Evolutionary conservation across 2,113 vertebrate species (phyloP).

Genomic region (Ochotona princeps): DNA sequence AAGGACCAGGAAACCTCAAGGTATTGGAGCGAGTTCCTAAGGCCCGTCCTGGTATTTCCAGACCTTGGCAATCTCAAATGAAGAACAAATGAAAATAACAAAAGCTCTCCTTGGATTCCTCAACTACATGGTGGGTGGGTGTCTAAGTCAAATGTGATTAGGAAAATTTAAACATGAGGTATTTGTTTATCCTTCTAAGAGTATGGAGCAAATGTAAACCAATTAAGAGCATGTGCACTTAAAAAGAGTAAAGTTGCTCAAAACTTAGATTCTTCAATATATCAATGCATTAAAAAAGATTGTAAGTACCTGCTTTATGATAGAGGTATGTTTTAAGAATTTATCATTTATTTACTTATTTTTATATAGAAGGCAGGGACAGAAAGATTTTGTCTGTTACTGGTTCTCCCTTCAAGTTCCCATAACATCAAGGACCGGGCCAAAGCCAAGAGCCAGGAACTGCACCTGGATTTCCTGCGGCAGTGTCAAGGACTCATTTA

Average conservation of each 20-base stretch:
- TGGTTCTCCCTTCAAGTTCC: no score
- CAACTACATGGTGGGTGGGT: constrained; percentile 19
- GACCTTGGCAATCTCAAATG: neutral
- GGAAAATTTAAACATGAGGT: constrained; percentile 21
- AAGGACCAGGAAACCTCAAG: neutral
- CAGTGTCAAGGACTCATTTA: no score
- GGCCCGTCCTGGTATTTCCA: neutral
- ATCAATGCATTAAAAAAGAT: neutral
- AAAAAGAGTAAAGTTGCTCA: constrained; percentile 19
- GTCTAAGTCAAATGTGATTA: constrained; percentile 22
- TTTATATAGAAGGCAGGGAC: no score
- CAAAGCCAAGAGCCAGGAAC: no score
- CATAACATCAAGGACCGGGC: no score
- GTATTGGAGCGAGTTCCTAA: neutral
- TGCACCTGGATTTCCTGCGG: no score
- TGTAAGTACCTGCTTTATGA: neutral
- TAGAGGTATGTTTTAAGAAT: neutral
- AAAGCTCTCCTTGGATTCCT: neutral
- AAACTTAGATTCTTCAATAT: constrained; percentile 4
- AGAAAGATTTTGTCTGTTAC: no score
- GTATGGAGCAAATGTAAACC: neutral
- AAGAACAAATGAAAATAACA: neutral
- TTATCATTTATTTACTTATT: no score
- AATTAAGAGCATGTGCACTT: neutral
- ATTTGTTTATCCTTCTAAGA: constrained; percentile 30